These are phyloP conservation scores for Pentamera pediparva DNA, from an alignment of 53 echinoderm and acorn worm genomes.

Conservation along the genomic window DNA sequence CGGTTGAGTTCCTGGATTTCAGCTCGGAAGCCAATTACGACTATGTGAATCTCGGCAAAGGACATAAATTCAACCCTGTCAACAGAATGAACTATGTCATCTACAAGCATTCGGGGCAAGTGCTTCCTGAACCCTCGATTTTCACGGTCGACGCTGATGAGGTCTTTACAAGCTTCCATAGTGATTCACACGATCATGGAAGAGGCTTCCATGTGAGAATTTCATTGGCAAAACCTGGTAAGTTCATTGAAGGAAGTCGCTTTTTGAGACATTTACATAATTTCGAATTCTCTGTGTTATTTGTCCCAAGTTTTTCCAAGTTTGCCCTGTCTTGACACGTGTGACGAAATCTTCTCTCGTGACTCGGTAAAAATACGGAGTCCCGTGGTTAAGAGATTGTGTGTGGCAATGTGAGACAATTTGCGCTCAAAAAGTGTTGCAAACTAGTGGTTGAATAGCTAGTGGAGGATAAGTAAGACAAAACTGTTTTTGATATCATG, in stretches of 20 bases:
- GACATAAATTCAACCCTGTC: constrained; percentile 28
- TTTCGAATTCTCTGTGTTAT: not conserved
- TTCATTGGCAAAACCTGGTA: constrained; percentile 14
- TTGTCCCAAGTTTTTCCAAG: too few species aligned
- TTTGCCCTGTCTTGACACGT: too few species aligned
- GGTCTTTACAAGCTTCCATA: constrained; percentile 48
- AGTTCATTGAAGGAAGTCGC: not conserved
- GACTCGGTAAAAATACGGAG: too few species aligned
- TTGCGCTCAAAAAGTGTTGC: too few species aligned
- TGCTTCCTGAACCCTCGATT: constrained; percentile 34
- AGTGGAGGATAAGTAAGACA: too few species aligned
- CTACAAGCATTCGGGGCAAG: constrained; percentile 81
- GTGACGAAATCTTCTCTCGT: too few species aligned
- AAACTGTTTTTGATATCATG: too few species aligned
- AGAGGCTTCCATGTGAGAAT: constrained; percentile 43
- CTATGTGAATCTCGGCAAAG: constrained; percentile 30
- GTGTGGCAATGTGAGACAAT: too few species aligned
- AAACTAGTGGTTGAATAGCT: too few species aligned
- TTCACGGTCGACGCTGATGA: constrained; percentile 43
- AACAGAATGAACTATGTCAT: constrained; percentile 21
- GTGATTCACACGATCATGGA: constrained; percentile 71
- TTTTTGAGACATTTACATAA: not conserved
- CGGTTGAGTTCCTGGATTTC: not conserved
- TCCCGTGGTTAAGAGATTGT: too few species aligned
- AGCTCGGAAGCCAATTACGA: constrained; percentile 32